Percentiles rank a stretch among this genome's conserved stretches.
Evolutionary conservation across 2,113 vertebrate species (phyloP).

Genomic region (Brienomyrus brachyistius): DNA sequence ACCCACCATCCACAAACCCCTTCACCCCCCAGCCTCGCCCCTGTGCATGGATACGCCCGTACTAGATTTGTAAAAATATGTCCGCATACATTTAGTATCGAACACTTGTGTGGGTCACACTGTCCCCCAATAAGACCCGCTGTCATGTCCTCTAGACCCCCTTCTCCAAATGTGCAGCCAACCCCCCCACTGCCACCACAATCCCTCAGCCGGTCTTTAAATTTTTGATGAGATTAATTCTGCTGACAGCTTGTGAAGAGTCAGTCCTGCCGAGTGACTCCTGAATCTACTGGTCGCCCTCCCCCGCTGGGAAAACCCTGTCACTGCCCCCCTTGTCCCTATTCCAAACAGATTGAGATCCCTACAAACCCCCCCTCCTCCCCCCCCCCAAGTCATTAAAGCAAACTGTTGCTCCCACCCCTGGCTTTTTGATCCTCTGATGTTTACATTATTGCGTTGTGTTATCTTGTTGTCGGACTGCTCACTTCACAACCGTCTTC

Average conservation of each 20-base stretch:
- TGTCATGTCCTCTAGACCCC: background rate
- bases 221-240: slow-evolving; percentile 19
- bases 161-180: background rate
- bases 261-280: background rate
- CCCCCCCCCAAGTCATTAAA: background rate
- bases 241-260: slow-evolving; percentile 2
- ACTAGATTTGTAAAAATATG: background rate
- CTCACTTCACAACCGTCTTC: background rate
- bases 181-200: background rate
- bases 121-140: background rate
- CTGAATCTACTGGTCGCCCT: background rate
- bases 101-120: background rate
- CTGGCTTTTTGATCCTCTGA: background rate
- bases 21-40: background rate
- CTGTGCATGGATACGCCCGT: background rate
- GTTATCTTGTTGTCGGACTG: background rate
- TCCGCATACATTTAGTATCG: background rate
- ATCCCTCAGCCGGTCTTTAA: background rate
- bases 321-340: background rate
- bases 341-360: background rate
- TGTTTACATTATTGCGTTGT: background rate
- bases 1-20: background rate
- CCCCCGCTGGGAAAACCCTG: background rate
- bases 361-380: background rate
- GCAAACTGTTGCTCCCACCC: background rate